Conservation (phyloP, 2,113 vertebrate genomes). For the Onychostruthus taczanowskii region DNA sequence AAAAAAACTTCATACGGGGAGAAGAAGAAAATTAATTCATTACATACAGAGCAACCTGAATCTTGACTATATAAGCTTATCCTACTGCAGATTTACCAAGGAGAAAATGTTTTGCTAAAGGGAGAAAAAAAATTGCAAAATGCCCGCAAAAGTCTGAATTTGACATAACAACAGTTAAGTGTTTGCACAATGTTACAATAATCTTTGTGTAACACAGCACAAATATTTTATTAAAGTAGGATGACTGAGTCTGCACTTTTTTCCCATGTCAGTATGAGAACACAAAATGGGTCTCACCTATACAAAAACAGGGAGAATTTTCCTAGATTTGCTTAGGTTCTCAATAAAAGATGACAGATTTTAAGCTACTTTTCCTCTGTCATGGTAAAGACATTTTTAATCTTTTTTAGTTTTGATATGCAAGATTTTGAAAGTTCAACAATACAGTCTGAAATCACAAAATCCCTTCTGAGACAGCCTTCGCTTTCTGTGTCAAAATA, state of each 20-base stretch:
- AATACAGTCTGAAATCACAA: background rate
- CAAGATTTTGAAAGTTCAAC: background rate
- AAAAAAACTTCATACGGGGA: background rate
- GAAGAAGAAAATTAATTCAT: background rate
- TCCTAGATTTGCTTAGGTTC: background rate
- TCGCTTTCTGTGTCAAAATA: background rate
- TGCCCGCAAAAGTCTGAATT: background rate
- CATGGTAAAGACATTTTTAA: background rate
- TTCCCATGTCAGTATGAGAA: background rate
- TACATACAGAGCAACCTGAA: background rate
- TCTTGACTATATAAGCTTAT: background rate
- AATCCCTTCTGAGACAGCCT: background rate
- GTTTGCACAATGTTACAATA: background rate
- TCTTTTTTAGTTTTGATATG: background rate
- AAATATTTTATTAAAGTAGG: slow-evolving; percentile 34
- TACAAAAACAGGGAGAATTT: background rate
- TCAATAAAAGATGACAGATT: background rate
- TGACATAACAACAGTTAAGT: background rate
- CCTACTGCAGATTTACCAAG: background rate
- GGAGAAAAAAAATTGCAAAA: background rate
- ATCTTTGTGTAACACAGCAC: background rate
- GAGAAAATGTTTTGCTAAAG: background rate
- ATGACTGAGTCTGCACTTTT: background rate
- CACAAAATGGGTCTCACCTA: background rate
- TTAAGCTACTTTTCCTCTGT: background rate